Evolutionary conservation across 1,140 invertebrate genomes (phyloP).

Genomic region (Pachyrhynchus sulphureomaculatus): DNA sequence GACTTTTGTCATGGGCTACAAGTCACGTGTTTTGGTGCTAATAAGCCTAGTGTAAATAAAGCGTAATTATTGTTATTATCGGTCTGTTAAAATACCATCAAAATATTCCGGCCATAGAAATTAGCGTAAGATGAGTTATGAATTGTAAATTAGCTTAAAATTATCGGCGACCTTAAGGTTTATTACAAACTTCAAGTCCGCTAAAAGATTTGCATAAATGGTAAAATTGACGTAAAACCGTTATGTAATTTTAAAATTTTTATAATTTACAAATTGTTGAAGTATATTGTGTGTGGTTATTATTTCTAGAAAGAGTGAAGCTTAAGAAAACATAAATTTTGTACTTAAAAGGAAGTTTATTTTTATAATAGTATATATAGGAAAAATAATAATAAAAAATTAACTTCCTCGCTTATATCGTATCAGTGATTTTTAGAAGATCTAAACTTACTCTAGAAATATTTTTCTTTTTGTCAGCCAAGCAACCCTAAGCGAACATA

Average conservation of each 20-base stretch:
- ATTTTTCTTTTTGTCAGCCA: no score
- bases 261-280: no score
- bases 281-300: no score
- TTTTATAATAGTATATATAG: no score
- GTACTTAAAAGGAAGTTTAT: no score
- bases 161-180: slow-evolving; percentile 19
- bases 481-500: no score
- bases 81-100: slow-evolving; percentile 26
- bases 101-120: slow-evolving; percentile 23
- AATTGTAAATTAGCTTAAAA: slow-evolving; percentile 27
- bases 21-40: slow-evolving; percentile 4
- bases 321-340: no score
- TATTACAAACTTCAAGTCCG: slow-evolving; percentile 18
- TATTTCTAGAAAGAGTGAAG: no score
- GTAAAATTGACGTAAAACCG: slow-evolving; percentile 19
- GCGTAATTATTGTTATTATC: slow-evolving; percentile 26
- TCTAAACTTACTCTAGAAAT: no score
- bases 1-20: background rate
- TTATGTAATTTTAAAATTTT: slow-evolving; percentile 22
- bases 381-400: no score
- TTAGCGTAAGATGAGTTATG: slow-evolving; percentile 26
- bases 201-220: slow-evolving; percentile 26
- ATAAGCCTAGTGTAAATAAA: slow-evolving; percentile 27
- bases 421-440: no score
- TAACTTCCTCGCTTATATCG: no score